Conservation (phyloP, 2,113 vertebrate species). For the Mionectes macconnelli region DNA sequence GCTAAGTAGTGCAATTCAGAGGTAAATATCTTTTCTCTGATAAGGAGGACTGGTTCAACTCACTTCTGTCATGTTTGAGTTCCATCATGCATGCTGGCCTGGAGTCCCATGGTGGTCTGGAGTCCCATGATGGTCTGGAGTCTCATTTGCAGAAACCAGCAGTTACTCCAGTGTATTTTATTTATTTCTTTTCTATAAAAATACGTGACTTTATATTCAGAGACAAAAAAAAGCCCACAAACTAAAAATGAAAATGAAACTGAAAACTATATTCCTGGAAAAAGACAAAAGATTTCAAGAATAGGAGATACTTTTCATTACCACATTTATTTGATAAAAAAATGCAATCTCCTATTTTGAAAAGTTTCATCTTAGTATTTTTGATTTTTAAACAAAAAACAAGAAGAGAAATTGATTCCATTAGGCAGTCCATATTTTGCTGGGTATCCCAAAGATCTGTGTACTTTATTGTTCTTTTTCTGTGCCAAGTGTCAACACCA, state of each 20-base stretch:
- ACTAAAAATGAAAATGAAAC: neutral
- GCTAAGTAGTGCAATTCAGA: neutral
- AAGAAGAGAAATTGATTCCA: neutral
- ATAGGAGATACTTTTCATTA: neutral
- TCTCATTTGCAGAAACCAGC: neutral
- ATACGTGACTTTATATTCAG: neutral
- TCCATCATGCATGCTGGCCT: neutral
- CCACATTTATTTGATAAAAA: neutral
- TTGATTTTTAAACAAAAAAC: neutral
- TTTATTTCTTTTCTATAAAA: neutral
- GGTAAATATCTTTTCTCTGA: neutral
- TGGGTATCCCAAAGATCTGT: neutral
- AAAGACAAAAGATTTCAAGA: neutral
- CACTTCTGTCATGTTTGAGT: neutral
- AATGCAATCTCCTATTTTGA: neutral
- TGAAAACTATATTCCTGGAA: neutral
- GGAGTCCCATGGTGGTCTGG: neutral
- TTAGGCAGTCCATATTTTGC: neutral
- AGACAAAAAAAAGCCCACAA: neutral
- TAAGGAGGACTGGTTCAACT: neutral
- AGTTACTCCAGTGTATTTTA: neutral
- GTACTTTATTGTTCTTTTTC: neutral
- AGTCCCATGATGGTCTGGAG: neutral
- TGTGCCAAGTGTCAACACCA: neutral
- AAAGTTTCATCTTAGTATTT: neutral